Percentiles rank a stretch among this genome's conserved stretches.
Conservation (phyloP, 2,888 invertebrate genomes). For the Drosophila affinis region DNA sequence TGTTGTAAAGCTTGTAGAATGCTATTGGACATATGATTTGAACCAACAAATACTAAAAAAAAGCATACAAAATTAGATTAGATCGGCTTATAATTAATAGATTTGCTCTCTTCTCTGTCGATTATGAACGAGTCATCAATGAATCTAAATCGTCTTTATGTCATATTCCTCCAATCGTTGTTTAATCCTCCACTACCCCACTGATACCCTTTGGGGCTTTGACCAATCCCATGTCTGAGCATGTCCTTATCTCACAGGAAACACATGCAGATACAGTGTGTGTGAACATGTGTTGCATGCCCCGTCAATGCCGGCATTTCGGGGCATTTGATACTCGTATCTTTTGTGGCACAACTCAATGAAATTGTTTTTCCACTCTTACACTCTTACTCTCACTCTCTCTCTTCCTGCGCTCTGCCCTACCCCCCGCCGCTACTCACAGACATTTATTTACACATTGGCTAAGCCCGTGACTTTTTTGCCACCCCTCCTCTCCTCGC, state of each 20-base stretch:
- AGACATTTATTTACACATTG: conserved; percentile 45
- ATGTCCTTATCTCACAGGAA: background rate
- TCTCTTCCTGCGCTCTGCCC: background rate
- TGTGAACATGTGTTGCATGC: background rate
- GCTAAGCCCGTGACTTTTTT: conserved; percentile 48
- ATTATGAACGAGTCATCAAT: background rate
- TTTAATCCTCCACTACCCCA: background rate
- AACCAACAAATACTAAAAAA: too few relatives aligned
- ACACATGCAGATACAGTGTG: background rate
- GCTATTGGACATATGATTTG: too few relatives aligned
- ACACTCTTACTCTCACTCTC: conserved; percentile 36
- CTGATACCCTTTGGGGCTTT: background rate
- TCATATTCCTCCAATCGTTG: background rate
- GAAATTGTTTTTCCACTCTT: conserved; percentile 50
- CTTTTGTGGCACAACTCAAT: conserved; percentile 65
- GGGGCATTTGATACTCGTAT: conserved; percentile 65
- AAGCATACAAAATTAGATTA: too few relatives aligned
- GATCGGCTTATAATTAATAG: too few relatives aligned
- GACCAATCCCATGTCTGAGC: background rate
- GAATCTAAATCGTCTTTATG: background rate
- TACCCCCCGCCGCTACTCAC: background rate
- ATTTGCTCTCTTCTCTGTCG: background rate
- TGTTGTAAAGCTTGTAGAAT: too few relatives aligned
- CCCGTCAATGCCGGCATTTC: conserved; percentile 42
- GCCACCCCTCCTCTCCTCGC: conserved; percentile 5